Evolutionary conservation across 1,140 invertebrate genomes (phyloP).

Genomic region (Eciton burchellii): DNA sequence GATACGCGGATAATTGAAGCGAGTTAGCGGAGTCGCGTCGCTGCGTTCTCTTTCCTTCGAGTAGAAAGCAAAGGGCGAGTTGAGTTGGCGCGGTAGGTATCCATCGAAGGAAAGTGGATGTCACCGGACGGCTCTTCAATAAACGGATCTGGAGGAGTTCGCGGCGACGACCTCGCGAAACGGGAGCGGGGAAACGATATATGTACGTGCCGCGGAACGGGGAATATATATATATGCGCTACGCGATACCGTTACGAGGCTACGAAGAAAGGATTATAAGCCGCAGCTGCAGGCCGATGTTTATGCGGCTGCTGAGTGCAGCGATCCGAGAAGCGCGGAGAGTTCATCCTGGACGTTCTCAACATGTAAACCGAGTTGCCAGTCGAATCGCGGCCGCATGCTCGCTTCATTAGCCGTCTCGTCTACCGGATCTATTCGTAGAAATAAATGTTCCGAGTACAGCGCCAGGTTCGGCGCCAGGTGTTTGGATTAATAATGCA

Average conservation of each 20-base stretch:
- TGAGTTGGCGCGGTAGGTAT: no score
- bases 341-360: slow-evolving; percentile 67
- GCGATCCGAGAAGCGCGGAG: slow-evolving; percentile 74
- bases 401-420: neutral
- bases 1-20: neutral
- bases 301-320: slow-evolving; percentile 72
- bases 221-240: slow-evolving; percentile 25
- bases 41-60: no score
- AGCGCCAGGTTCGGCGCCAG: neutral
- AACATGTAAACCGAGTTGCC: slow-evolving; percentile 75
- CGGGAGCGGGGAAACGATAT: no score
- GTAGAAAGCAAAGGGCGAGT: no score
- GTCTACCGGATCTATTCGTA: slow-evolving; percentile 21
- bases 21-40: no score
- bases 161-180: no score
- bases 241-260: slow-evolving; percentile 47
- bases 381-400: slow-evolving; percentile 26
- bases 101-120: no score
- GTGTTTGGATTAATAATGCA: slow-evolving; percentile 20
- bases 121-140: no score
- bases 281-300: slow-evolving; percentile 66
- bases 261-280: slow-evolving; percentile 65
- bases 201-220: neutral
- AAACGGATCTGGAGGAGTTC: no score
- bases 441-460: slow-evolving; percentile 27